These are phyloP conservation scores for Colletes collaris DNA, from an alignment of 2,888 invertebrate species.

Conservation along the genomic window DNA sequence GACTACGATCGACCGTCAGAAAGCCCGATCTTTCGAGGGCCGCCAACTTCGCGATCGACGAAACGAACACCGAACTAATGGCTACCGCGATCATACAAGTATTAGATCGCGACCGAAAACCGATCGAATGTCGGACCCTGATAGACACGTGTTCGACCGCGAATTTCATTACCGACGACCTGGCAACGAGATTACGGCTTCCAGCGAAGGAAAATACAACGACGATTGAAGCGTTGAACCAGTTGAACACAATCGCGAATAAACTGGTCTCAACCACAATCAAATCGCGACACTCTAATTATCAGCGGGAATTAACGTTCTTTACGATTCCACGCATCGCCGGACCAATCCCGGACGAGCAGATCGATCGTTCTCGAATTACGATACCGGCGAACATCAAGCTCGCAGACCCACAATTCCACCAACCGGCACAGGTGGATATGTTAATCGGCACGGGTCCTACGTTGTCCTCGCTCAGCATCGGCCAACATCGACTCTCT, in stretches of 20 bases:
- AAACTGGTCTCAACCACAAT: neutral
- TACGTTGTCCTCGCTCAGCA: neutral
- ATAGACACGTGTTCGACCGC: conserved; percentile 9
- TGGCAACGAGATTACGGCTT: neutral
- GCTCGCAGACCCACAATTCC: conserved; percentile 14
- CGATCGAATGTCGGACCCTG: neutral
- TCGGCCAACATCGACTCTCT: neutral
- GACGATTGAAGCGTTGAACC: neutral
- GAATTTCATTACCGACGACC: neutral
- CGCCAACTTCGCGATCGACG: no score
- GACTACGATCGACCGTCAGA: neutral
- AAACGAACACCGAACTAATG: neutral
- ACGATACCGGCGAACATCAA: neutral
- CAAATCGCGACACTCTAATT: neutral
- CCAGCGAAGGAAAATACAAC: neutral
- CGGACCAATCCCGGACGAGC: neutral
- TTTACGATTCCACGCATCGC: neutral
- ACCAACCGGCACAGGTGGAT: neutral
- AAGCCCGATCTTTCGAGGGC: no score
- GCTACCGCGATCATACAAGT: neutral
- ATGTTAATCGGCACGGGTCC: conserved; percentile 11
- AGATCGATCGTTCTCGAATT: neutral
- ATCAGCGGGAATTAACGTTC: neutral
- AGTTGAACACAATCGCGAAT: neutral
- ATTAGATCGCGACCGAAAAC: neutral